phyloP scores from a whole-genome alignment of 2,113 vertebrate species.

The Myrmecobius fasciatus region DNA sequence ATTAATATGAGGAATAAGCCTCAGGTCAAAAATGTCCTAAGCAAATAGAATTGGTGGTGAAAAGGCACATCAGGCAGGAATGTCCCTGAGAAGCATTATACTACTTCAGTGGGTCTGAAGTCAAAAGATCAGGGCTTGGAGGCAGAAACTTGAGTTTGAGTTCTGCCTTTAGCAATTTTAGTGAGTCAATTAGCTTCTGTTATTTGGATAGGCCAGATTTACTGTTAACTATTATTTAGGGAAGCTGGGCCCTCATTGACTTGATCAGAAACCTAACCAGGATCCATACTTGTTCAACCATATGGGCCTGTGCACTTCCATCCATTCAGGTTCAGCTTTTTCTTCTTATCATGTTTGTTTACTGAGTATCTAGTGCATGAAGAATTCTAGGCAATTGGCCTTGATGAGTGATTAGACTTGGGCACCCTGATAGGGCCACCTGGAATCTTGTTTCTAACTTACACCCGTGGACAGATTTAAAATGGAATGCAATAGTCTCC shows the following conservation, averaged over 20 bases:
- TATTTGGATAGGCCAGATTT: slow-evolving; percentile 56
- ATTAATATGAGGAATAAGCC: background rate
- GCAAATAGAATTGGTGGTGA: background rate
- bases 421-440: background rate
- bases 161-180: background rate
- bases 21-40: background rate
- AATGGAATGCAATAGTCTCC: background rate
- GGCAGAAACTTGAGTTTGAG: background rate
- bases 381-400: background rate
- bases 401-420: background rate
- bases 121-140: background rate
- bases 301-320: fast-evolving
- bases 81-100: background rate
- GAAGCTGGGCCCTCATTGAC: slow-evolving; percentile 28
- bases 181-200: background rate
- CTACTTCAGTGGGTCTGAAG: background rate
- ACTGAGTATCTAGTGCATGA: background rate
- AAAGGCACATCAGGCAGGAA: background rate
- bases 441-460: background rate
- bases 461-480: slow-evolving; percentile 10
- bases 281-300: background rate
- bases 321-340: background rate
- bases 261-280: slow-evolving; percentile 26
- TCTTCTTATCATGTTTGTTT: background rate
- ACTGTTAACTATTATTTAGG: background rate